Percentiles rank a stretch among this genome's conserved stretches.
These are phyloP conservation scores for Dolichallabes microphthalmus DNA, from an alignment of 2,113 vertebrate species.

Conservation along the genomic window DNA sequence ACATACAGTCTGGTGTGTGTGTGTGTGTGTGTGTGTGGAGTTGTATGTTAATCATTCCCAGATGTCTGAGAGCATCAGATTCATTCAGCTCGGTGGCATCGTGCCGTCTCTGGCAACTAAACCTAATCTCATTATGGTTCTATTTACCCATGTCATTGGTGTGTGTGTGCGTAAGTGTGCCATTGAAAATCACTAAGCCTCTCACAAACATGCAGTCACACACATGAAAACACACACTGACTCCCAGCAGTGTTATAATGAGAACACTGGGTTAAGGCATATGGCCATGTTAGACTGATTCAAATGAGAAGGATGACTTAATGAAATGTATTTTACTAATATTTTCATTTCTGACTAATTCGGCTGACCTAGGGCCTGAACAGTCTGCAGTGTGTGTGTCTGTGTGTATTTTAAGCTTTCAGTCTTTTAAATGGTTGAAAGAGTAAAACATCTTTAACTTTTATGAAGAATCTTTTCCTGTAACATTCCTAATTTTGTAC, in stretches of 20 bases:
- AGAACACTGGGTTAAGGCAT: slow-evolving; percentile 39
- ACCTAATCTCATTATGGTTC: slow-evolving; percentile 65
- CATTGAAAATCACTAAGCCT: slow-evolving; percentile 2
- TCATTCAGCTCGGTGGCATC: slow-evolving; percentile 22
- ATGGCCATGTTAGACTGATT: slow-evolving; percentile 34
- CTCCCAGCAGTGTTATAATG: slow-evolving; percentile 53
- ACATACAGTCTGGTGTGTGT: neutral
- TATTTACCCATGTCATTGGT: slow-evolving; percentile 27
- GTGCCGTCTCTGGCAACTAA: slow-evolving; percentile 58
- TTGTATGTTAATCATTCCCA: slow-evolving; percentile 41
- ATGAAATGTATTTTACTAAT: slow-evolving; percentile 41
- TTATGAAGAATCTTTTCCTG: neutral
- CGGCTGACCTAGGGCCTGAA: slow-evolving; percentile 34
- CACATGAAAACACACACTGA: slow-evolving; percentile 26
- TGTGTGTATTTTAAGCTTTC: neutral
- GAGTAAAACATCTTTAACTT: neutral
- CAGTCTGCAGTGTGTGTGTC: neutral
- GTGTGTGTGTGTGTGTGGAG: slow-evolving; percentile 7
- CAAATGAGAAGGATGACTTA: slow-evolving; percentile 46
- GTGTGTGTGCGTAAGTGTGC: neutral
- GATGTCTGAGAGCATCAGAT: slow-evolving; percentile 31
- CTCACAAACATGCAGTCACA: slow-evolving; percentile 19
- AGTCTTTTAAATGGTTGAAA: neutral
- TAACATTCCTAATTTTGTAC: neutral
- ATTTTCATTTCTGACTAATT: slow-evolving; percentile 53